Conservation (phyloP, 2,797 vertebrate genomes). For the Onychomys arenicola region DNA sequence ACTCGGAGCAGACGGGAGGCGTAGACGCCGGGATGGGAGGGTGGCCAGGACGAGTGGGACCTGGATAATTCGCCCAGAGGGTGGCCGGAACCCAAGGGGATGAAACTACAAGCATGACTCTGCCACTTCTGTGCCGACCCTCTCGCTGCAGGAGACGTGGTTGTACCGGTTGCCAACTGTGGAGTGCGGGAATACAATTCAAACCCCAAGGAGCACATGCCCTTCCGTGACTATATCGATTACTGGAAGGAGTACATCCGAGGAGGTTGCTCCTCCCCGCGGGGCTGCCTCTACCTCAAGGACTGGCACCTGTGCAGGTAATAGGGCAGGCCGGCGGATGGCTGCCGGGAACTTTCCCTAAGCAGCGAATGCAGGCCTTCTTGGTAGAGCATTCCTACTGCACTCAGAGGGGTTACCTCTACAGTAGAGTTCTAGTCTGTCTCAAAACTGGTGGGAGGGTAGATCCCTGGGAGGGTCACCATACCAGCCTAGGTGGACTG, state of each 20-base stretch:
- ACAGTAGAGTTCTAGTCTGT: background rate
- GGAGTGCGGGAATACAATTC: constrained; percentile 95
- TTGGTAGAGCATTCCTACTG: no score
- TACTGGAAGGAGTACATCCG: constrained; percentile 95
- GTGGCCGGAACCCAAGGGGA: background rate
- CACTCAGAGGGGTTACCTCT: background rate
- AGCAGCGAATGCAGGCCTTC: background rate
- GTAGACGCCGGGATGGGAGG: background rate
- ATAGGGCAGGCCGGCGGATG: background rate
- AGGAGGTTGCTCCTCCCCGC: constrained; percentile 90
- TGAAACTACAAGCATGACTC: background rate
- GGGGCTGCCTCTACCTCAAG: constrained; percentile 96
- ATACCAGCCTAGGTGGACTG: background rate
- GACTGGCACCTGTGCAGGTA: constrained; percentile 98
- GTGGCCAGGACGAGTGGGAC: background rate
- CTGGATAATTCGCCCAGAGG: background rate
- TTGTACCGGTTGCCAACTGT: constrained; percentile 97
- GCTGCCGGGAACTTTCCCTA: background rate
- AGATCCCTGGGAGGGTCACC: background rate
- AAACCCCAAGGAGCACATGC: constrained; percentile 95
- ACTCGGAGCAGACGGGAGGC: background rate
- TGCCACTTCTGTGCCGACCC: background rate
- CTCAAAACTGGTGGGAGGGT: background rate
- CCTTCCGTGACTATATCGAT: constrained; percentile 93
- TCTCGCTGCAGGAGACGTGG: constrained; percentile 91